Evolutionary conservation across 2,888 invertebrate species (phyloP).

Genomic region (Drosophila acutilabella): DNA sequence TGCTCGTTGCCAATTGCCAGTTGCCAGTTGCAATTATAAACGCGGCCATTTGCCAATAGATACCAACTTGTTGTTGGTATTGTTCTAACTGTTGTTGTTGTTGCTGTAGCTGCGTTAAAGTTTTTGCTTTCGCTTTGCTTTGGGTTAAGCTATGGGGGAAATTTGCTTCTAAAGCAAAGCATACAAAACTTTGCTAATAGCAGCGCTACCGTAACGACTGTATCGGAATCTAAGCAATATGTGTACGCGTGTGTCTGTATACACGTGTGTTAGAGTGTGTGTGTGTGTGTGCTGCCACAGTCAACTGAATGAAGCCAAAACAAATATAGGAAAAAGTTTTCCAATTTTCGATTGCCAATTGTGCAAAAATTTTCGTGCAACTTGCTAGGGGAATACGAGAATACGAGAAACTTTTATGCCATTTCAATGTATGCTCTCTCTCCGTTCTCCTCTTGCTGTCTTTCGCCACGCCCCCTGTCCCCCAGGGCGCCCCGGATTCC

Average conservation of each 20-base stretch:
- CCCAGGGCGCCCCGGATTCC: background rate
- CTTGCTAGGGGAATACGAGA: slow-evolving; percentile 73
- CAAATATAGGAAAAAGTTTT: slow-evolving; percentile 79
- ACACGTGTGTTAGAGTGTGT: slow-evolving; percentile 25
- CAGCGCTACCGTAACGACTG: slow-evolving; percentile 55
- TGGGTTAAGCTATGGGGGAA: slow-evolving; percentile 50
- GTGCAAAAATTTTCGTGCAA: slow-evolving; percentile 72
- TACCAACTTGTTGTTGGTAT: slow-evolving; percentile 16
- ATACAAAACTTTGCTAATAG: slow-evolving; percentile 73
- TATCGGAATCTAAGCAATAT: slow-evolving; percentile 37
- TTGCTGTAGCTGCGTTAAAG: slow-evolving; percentile 44
- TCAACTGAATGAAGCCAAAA: slow-evolving; percentile 79
- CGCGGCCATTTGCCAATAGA: slow-evolving; percentile 55
- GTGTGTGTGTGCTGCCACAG: slow-evolving; percentile 42
- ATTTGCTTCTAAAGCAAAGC: slow-evolving; percentile 58
- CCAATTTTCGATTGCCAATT: slow-evolving; percentile 80
- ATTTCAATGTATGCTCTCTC: slow-evolving; percentile 54
- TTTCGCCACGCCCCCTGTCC: slow-evolving; percentile 5
- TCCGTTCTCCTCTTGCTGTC: background rate
- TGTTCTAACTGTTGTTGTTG: slow-evolving; percentile 12
- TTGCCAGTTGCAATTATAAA: slow-evolving; percentile 73
- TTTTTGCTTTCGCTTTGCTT: slow-evolving; percentile 52
- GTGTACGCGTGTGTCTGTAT: slow-evolving; percentile 20
- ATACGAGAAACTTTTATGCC: slow-evolving; percentile 68
- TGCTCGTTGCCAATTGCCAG: slow-evolving; percentile 52